Percentiles rank a stretch among this genome's conserved stretches.
Evolutionary conservation across 2,888 invertebrate genomes (phyloP).

Genomic region (Limnephilus auricula): DNA sequence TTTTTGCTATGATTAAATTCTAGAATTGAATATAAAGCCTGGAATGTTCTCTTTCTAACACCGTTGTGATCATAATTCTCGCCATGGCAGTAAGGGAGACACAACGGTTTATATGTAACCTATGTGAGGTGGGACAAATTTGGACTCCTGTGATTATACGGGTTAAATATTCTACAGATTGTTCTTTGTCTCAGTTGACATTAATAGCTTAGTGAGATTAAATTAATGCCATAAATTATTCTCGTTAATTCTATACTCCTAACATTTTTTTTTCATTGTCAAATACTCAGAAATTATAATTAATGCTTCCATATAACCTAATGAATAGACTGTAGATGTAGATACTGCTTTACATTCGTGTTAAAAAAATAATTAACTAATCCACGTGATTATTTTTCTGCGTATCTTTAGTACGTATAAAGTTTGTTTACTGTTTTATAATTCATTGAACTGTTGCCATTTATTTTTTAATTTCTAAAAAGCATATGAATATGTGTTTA

Average conservation of each 20-base stretch:
- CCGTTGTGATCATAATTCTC: too few species aligned
- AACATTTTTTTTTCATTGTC: neutral
- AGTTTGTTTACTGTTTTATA: neutral
- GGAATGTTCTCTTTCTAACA: too few species aligned
- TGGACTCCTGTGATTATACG: too few species aligned
- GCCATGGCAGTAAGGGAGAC: too few species aligned
- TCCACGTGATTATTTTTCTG: neutral
- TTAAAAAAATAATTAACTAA: neutral
- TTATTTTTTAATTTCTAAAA: too few species aligned
- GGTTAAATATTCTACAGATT: too few species aligned
- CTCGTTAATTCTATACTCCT: neutral
- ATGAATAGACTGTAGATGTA: neutral
- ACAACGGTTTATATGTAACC: too few species aligned
- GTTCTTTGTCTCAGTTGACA: neutral
- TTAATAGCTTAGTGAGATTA: neutral
- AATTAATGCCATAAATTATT: neutral
- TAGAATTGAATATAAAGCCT: too few species aligned
- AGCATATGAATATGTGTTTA: too few species aligned
- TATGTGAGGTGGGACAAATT: too few species aligned
- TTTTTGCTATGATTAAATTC: too few species aligned
- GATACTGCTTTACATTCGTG: neutral
- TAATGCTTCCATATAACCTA: neutral
- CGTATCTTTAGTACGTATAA: neutral
- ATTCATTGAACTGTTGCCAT: neutral
- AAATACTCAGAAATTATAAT: neutral